These are phyloP conservation scores for Osedax fenrisi DNA, from an alignment of 2,888 invertebrate species.

Conservation along the genomic window DNA sequence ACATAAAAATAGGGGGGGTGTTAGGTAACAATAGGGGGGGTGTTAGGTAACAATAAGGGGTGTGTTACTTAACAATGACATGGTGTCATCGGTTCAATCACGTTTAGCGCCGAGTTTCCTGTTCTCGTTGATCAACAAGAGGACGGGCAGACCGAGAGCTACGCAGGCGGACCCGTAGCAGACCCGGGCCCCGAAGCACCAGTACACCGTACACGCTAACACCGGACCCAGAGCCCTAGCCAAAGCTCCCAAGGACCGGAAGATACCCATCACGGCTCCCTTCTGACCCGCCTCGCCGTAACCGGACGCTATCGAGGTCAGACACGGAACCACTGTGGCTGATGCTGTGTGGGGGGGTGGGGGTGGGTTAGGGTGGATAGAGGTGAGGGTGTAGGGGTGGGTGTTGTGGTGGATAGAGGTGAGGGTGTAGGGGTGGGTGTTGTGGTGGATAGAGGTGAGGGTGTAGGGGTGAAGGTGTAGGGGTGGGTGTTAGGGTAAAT, in stretches of 20 bases:
- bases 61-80: too few relatives aligned
- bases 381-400: not conserved
- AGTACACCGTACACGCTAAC: conserved; percentile 74
- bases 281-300: conserved; percentile 68
- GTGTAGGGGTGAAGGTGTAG: not conserved
- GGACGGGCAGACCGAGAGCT: conserved; percentile 28
- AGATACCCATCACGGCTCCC: conserved; percentile 81
- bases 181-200: conserved; percentile 71
- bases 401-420: not conserved
- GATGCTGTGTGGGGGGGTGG: conserved; percentile 50
- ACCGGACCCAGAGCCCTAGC: conserved; percentile 84
- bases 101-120: too few relatives aligned
- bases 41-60: too few relatives aligned
- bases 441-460: too few relatives aligned
- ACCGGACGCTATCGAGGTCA: conserved; percentile 79
- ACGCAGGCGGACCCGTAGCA: conserved; percentile 60
- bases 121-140: conserved; percentile 24
- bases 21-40: too few relatives aligned
- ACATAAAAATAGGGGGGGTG: too few relatives aligned
- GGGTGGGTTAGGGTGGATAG: not conserved
- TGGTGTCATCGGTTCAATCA: too few relatives aligned
- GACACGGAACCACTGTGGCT: conserved; percentile 78
- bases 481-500: not conserved
- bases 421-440: too few relatives aligned
- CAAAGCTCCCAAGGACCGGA: conserved; percentile 82